These are phyloP conservation scores for Apodemia duryi DNA, from an alignment of 2,888 invertebrate genomes.

Conservation along the genomic window DNA sequence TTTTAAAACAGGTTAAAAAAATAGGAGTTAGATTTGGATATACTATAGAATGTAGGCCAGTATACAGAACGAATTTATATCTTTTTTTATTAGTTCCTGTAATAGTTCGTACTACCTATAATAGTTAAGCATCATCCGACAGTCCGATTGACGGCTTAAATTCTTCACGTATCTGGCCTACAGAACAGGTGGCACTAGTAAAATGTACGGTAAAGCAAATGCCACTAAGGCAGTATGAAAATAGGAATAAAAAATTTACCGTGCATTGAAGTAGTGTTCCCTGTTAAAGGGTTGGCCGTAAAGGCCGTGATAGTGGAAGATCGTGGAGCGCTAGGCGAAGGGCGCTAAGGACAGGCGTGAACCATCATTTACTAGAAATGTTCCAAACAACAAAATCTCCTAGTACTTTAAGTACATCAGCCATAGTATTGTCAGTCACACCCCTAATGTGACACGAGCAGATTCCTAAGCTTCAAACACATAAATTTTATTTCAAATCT, in stretches of 20 bases:
- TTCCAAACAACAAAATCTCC: constrained; percentile 34
- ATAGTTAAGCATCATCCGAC: constrained; percentile 23
- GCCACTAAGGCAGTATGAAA: constrained; percentile 34
- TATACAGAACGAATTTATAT: constrained; percentile 23
- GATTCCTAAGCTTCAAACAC: constrained; percentile 28
- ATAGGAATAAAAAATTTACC: constrained; percentile 35
- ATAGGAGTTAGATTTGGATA: constrained; percentile 78
- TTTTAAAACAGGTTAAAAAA: constrained; percentile 77
- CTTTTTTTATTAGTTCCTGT: constrained; percentile 22
- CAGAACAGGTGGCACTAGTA: constrained; percentile 47
- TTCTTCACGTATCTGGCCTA: constrained; percentile 38
- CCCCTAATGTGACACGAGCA: constrained; percentile 36
- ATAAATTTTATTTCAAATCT: constrained; percentile 21
- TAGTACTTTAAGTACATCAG: constrained; percentile 31
- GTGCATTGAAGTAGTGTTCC: constrained; percentile 51
- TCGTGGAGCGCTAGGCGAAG: constrained; percentile 67
- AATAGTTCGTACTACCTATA: constrained; percentile 24
- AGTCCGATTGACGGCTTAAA: constrained; percentile 21
- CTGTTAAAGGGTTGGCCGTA: constrained; percentile 52
- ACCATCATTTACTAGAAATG: constrained; percentile 38
- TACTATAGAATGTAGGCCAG: constrained; percentile 48
- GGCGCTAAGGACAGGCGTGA: constrained; percentile 57
- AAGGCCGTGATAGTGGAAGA: constrained; percentile 68
- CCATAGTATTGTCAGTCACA: constrained; percentile 38
- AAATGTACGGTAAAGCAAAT: constrained; percentile 43